These are phyloP conservation scores for Aporophyla nigra DNA, from an alignment of 2,888 invertebrate genomes.

Conservation along the genomic window DNA sequence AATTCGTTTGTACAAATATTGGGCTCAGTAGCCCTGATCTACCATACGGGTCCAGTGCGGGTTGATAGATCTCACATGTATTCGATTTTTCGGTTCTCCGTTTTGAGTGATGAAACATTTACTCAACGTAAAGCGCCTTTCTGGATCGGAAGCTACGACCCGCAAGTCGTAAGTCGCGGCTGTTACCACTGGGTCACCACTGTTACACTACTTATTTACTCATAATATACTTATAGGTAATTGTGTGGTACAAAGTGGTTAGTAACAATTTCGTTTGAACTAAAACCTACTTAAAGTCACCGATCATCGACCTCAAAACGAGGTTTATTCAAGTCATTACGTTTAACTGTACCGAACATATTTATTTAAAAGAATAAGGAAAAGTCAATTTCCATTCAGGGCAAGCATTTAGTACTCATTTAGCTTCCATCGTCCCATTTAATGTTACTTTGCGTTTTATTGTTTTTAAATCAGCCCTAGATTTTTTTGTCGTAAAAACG, in stretches of 20 bases:
- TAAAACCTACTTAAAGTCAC: conserved; percentile 26
- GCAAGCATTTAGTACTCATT: conserved; percentile 62
- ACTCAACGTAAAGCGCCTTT: too few relatives aligned
- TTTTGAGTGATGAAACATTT: too few relatives aligned
- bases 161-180: too few relatives aligned
- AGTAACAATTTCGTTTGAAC: conserved; percentile 14
- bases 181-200: too few relatives aligned
- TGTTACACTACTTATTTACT: too few relatives aligned
- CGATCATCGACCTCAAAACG: conserved; percentile 28
- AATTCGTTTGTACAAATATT: background rate
- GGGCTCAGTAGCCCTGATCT: background rate
- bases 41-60: too few relatives aligned
- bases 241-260: background rate
- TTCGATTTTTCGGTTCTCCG: too few relatives aligned
- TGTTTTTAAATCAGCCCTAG: conserved; percentile 60
- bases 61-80: too few relatives aligned
- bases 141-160: too few relatives aligned
- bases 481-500: conserved; percentile 60
- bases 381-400: conserved; percentile 64
- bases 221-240: background rate
- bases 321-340: conserved; percentile 52
- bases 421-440: conserved; percentile 50
- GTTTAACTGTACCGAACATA: conserved; percentile 47
- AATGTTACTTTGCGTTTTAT: conserved; percentile 59
- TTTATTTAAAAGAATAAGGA: conserved; percentile 58